Percentiles rank a stretch among this genome's conserved stretches.
phyloP scores from a whole-genome alignment of 2,797 vertebrate species.

The Cetoscarus ocellatus region DNA sequence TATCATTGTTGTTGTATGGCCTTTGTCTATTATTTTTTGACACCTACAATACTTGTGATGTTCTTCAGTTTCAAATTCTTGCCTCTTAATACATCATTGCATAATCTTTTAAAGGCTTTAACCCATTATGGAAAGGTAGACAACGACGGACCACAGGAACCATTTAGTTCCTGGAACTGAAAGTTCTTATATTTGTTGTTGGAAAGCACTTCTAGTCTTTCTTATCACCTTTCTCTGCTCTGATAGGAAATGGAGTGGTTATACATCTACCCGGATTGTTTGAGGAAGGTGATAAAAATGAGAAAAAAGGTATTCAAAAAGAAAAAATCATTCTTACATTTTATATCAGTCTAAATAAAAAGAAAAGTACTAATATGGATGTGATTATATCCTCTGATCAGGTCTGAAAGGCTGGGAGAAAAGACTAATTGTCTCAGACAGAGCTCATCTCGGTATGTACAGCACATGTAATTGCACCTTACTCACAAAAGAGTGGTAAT shows the following conservation, averaged over 20 bases:
- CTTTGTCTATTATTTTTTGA: too few species aligned
- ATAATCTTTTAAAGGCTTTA: too few species aligned
- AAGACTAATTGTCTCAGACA: conserved; percentile 95
- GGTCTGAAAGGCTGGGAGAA: conserved; percentile 99
- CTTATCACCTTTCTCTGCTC: conserved; percentile 5
- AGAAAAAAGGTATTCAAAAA: conserved; percentile 92
- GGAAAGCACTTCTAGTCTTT: too few species aligned
- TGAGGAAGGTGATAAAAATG: conserved; percentile 98
- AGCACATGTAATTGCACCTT: neutral
- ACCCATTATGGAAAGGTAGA: too few species aligned
- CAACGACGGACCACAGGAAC: too few species aligned
- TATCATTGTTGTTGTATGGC: too few species aligned
- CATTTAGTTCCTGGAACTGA: too few species aligned
- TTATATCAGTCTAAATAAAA: neutral
- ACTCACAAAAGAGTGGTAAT: neutral
- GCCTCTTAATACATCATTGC: too few species aligned
- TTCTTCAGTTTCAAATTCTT: too few species aligned
- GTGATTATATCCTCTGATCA: conserved; percentile 61
- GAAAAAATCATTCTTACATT: neutral
- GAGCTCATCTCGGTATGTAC: conserved; percentile 94
- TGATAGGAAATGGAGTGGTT: conserved; percentile 96
- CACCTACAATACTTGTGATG: too few species aligned
- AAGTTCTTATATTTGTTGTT: too few species aligned
- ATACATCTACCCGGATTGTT: conserved; percentile 98
- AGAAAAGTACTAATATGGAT: neutral